phyloP scores from a whole-genome alignment of 2,888 invertebrate species.

The Yponomeuta cagnagella region DNA sequence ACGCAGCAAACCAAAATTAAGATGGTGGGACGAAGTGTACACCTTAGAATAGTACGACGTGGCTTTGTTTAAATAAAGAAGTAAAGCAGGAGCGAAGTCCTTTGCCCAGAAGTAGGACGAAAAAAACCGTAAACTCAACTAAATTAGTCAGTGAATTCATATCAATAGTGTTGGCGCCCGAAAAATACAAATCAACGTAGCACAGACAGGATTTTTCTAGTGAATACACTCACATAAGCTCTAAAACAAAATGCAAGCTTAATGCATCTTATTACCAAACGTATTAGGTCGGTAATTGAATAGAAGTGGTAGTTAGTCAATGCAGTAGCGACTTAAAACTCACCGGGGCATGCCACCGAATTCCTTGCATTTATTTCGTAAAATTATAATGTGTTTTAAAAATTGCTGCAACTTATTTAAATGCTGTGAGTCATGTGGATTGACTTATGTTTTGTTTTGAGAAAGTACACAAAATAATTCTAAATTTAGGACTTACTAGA shows the following conservation, averaged over 20 bases:
- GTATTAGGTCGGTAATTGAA: neutral
- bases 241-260: neutral
- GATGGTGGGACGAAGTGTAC: too few relatives aligned
- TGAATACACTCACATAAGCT: neutral
- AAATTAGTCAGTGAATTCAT: neutral
- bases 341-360: neutral
- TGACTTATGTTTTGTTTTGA: neutral
- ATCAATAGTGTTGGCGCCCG: neutral
- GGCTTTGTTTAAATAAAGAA: too few relatives aligned
- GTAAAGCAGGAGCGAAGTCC: too few relatives aligned
- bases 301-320: neutral
- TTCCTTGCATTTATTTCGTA: neutral
- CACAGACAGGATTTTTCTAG: neutral
- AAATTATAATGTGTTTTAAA: neutral
- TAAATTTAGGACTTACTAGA: too few relatives aligned
- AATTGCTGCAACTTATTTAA: neutral
- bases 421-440: neutral
- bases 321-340: neutral
- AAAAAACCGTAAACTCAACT: too few relatives aligned
- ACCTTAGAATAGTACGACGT: too few relatives aligned
- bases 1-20: too few relatives aligned
- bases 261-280: neutral
- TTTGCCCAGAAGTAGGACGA: too few relatives aligned
- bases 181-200: neutral
- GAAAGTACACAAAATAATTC: neutral